Evolutionary conservation across 2,797 vertebrate genomes (phyloP).

Genomic region (Hemitrygon akajei): DNA sequence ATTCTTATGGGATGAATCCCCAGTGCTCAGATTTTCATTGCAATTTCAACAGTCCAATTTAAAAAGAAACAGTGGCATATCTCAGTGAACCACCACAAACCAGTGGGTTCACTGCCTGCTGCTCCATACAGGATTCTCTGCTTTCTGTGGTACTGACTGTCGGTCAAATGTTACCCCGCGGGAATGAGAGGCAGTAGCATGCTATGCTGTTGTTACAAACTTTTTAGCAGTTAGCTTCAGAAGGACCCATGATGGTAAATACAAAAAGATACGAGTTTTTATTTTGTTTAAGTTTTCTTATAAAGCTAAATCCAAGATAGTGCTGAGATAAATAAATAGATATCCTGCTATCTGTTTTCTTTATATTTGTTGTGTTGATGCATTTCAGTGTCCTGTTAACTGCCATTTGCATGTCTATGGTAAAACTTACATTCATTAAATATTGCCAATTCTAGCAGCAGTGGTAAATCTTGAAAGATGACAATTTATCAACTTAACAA

Average conservation of each 20-base stretch:
- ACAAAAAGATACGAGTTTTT: background rate
- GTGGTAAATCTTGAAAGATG: background rate
- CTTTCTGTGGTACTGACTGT: background rate
- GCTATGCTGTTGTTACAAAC: background rate
- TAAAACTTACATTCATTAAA: background rate
- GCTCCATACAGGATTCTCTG: background rate
- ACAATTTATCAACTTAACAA: background rate
- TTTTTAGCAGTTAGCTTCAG: background rate
- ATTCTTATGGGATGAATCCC: background rate
- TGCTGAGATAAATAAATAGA: background rate
- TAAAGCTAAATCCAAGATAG: background rate
- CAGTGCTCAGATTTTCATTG: background rate
- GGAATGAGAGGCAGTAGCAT: background rate
- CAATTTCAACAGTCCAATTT: background rate
- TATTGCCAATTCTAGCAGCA: background rate
- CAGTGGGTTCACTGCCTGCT: background rate
- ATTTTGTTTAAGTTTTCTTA: background rate
- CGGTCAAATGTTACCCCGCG: background rate
- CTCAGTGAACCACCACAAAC: background rate
- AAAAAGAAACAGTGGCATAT: background rate
- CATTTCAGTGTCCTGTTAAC: background rate
- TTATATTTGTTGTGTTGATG: background rate
- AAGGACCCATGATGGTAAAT: background rate
- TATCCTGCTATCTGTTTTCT: background rate
- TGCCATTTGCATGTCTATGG: background rate